Conservation (phyloP, 2,888 invertebrate species). For the Idaea straminata region DNA sequence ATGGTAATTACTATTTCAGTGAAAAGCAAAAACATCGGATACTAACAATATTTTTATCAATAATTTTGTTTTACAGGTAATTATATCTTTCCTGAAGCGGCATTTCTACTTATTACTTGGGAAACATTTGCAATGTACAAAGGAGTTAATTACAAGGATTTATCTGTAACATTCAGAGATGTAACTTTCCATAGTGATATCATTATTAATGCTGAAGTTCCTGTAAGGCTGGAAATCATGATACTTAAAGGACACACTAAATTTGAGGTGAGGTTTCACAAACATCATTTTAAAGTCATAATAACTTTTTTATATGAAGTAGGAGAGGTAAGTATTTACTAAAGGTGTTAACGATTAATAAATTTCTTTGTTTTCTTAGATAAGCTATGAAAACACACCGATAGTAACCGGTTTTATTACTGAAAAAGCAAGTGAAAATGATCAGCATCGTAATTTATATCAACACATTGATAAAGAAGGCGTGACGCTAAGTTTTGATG, state of each 20-base stretch:
- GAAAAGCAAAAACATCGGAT: not conserved
- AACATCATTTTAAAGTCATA: constrained; percentile 13
- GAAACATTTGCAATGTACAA: constrained; percentile 66
- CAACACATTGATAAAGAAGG: constrained; percentile 21
- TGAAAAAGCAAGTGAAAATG: constrained; percentile 6
- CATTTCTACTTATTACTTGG: constrained; percentile 67
- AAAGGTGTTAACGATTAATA: too few relatives aligned
- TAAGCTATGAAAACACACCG: constrained; percentile 28
- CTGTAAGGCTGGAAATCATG: constrained; percentile 27
- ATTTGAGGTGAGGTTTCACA: constrained; percentile 33
- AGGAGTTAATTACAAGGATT: constrained; percentile 47
- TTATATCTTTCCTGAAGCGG: constrained; percentile 85
- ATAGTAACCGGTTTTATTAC: constrained; percentile 33
- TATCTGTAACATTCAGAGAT: constrained; percentile 31
- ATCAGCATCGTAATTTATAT: constrained; percentile 7
- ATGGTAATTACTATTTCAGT: constrained; percentile 30
- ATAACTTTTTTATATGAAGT: not conserved
- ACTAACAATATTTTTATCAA: not conserved
- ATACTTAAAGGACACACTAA: constrained; percentile 36
- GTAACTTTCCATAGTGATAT: constrained; percentile 30
- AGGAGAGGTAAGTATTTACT: too few relatives aligned
- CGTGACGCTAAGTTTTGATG: constrained; percentile 28
- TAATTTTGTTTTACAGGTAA: constrained; percentile 53
- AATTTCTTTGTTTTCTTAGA: constrained; percentile 22
- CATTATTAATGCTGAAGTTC: constrained; percentile 20